Evolutionary conservation across 2,797 vertebrate species (phyloP).

Genomic region (Hydrophis major): DNA sequence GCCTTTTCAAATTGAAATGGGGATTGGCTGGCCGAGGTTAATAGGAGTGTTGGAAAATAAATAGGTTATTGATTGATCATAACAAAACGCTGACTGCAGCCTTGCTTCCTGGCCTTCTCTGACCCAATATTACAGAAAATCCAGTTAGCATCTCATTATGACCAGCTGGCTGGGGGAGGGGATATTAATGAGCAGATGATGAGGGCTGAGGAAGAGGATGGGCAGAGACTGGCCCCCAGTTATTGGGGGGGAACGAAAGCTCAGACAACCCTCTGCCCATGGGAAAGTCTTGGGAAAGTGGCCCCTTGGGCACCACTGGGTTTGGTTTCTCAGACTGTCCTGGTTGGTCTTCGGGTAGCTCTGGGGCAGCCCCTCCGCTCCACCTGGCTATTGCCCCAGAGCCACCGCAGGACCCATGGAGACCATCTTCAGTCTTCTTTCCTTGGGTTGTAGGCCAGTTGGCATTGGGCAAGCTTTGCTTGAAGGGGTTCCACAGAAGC

Average conservation of each 20-base stretch:
- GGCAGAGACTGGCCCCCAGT: neutral
- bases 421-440: neutral
- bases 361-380: neutral
- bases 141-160: constrained; percentile 75
- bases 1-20: constrained; percentile 71
- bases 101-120: constrained; percentile 70
- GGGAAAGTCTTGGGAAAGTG: neutral
- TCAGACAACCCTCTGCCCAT: neutral
- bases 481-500: neutral
- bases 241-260: neutral
- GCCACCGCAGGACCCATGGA: too few relatives aligned
- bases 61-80: constrained; percentile 82
- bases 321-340: neutral
- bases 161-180: constrained; percentile 16
- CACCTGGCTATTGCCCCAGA: neutral
- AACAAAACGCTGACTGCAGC: constrained; percentile 73
- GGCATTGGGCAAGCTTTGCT: neutral
- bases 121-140: constrained; percentile 67
- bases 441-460: neutral
- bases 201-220: neutral
- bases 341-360: neutral
- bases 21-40: constrained; percentile 74
- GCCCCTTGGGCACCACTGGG: neutral
- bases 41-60: constrained; percentile 79
- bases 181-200: constrained; percentile 60